These are phyloP conservation scores for Macrotis lagotis DNA, from an alignment of 2,113 vertebrate genomes.

Conservation along the genomic window DNA sequence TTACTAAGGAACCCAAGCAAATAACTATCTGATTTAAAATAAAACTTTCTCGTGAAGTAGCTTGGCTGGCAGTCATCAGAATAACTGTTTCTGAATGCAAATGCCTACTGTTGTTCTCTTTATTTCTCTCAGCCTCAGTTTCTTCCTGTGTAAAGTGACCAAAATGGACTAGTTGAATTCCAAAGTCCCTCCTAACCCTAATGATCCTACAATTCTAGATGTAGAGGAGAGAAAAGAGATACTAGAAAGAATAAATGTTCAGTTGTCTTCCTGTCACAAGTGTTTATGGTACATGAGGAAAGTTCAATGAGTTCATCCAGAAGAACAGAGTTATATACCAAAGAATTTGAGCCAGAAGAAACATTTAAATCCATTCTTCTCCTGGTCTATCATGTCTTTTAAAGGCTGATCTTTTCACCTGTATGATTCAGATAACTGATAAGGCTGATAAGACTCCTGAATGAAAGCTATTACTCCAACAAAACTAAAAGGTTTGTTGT, in stretches of 20 bases:
- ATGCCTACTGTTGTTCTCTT: neutral
- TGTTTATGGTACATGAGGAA: neutral
- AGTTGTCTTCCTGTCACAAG: neutral
- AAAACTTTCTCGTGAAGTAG: neutral
- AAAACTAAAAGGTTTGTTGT: neutral
- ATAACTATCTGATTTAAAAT: neutral
- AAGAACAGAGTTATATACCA: neutral
- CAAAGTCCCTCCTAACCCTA: neutral
- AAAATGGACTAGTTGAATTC: neutral
- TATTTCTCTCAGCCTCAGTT: neutral
- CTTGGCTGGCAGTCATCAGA: neutral
- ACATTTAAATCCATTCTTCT: neutral
- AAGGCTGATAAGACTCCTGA: neutral
- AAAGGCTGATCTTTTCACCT: neutral
- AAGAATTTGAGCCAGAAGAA: neutral
- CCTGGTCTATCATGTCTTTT: neutral
- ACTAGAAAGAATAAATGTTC: neutral
- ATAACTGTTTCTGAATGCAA: neutral
- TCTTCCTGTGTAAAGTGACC: neutral
- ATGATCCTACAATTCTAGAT: neutral
- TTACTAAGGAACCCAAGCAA: neutral
- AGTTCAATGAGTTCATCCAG: neutral
- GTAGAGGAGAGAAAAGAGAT: neutral
- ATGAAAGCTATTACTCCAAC: neutral
- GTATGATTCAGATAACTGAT: conserved; percentile 18